Evolutionary conservation across 1,140 invertebrate species (phyloP).

Genomic region (Brachystomella parvula): DNA sequence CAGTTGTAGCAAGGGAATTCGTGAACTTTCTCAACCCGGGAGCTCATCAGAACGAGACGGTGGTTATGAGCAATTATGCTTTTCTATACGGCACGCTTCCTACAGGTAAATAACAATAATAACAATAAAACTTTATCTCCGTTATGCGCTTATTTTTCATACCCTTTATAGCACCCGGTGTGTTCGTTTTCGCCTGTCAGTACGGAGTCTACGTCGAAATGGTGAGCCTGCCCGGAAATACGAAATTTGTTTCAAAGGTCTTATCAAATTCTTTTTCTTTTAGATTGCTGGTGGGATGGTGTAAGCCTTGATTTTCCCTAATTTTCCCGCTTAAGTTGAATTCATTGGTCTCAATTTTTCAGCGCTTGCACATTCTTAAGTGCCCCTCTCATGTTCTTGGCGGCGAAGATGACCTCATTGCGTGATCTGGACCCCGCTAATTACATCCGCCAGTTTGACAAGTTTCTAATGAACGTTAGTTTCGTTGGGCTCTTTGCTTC

Average conservation of each 20-base stretch:
- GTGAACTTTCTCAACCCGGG: slow-evolving; percentile 65
- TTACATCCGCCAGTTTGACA: slow-evolving; percentile 64
- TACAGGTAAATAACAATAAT: not conserved
- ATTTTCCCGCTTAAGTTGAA: no score
- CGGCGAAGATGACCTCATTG: slow-evolving; percentile 81
- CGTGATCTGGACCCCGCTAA: slow-evolving; percentile 56
- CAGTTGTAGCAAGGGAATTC: slow-evolving; percentile 76
- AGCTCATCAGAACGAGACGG: slow-evolving; percentile 59
- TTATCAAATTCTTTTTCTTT: slow-evolving; percentile 21
- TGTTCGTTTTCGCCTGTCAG: slow-evolving; percentile 85
- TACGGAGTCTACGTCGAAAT: slow-evolving; percentile 79
- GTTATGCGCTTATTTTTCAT: not conserved
- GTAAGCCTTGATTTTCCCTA: no score
- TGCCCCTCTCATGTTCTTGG: slow-evolving; percentile 88
- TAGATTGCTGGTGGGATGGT: slow-evolving; percentile 86
- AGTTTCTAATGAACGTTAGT: slow-evolving; percentile 74
- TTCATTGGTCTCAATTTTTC: no score
- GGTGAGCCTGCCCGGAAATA: slow-evolving; percentile 51
- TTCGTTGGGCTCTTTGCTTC: slow-evolving; percentile 64
- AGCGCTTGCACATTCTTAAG: slow-evolving; percentile 84
- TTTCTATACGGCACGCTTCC: slow-evolving; percentile 95
- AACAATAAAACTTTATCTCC: not conserved
- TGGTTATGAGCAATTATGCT: slow-evolving; percentile 78
- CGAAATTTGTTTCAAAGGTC: slow-evolving; percentile 6
- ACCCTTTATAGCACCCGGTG: slow-evolving; percentile 68